Percentiles rank a stretch among this genome's conserved stretches.
Conservation (phyloP, 2,113 vertebrate species). For the Emydocephalus ijimae region DNA sequence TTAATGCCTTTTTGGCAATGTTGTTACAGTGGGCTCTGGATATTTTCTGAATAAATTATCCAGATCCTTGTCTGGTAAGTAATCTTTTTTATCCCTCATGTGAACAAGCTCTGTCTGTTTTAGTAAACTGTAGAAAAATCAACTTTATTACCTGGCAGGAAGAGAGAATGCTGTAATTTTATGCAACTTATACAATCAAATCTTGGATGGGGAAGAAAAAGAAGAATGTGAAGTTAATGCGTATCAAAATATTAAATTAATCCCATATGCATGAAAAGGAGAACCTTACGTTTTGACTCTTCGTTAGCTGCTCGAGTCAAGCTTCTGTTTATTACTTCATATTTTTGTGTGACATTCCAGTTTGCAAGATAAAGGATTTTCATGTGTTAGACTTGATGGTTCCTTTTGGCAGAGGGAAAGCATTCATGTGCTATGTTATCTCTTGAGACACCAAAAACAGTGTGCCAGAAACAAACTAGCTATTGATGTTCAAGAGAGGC, state of each 20-base stretch:
- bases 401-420: slow-evolving; percentile 17
- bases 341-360: neutral
- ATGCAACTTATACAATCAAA: slow-evolving; percentile 47
- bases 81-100: neutral
- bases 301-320: neutral
- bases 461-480: slow-evolving; percentile 21
- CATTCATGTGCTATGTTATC: neutral
- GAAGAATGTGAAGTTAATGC: slow-evolving; percentile 2
- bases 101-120: neutral
- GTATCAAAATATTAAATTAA: slow-evolving; percentile 23
- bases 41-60: neutral
- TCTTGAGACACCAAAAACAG: slow-evolving; percentile 13
- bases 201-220: slow-evolving; percentile 33
- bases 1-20: too few relatives aligned
- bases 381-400: neutral
- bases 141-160: slow-evolving; percentile 50
- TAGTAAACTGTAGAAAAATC: slow-evolving; percentile 58
- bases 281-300: neutral
- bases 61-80: neutral
- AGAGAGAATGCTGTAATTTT: slow-evolving; percentile 39
- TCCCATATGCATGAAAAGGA: neutral
- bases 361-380: neutral
- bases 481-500: neutral
- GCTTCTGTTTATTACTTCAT: slow-evolving; percentile 21
- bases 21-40: too few relatives aligned